These are phyloP conservation scores for Thysanoteuthis rhombus DNA, from an alignment of 2,888 invertebrate species.

Conservation along the genomic window DNA sequence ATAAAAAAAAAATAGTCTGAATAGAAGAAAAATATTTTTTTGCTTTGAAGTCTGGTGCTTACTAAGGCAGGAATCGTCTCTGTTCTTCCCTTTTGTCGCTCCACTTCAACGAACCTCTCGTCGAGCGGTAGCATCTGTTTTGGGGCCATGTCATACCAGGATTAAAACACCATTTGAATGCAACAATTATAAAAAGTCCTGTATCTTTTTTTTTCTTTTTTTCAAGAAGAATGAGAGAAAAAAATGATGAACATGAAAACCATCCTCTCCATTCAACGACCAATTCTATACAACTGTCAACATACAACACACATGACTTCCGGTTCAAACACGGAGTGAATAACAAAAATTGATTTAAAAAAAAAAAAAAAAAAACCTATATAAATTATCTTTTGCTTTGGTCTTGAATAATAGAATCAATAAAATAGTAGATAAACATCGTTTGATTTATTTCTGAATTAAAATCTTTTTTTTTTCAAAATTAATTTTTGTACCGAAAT, in stretches of 20 bases:
- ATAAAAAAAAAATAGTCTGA: background rate
- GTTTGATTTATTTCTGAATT: background rate
- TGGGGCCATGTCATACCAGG: background rate
- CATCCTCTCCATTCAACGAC: background rate
- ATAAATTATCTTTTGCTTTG: background rate
- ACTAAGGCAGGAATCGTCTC: slow-evolving; percentile 15
- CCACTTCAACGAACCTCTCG: slow-evolving; percentile 17
- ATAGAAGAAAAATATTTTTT: background rate
- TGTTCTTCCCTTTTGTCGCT: background rate
- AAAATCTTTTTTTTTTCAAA: background rate
- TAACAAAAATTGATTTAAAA: no score
- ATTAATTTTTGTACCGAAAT: background rate
- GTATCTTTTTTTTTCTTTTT: background rate
- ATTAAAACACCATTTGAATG: background rate
- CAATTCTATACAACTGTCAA: background rate
- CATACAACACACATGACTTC: slow-evolving; percentile 12
- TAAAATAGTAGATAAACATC: background rate
- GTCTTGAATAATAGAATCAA: background rate
- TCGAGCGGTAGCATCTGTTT: slow-evolving; percentile 16
- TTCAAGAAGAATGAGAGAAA: background rate
- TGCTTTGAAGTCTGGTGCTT: background rate
- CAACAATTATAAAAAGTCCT: background rate
- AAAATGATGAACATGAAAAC: background rate
- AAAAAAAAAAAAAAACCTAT: background rate
- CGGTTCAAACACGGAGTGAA: background rate